Conservation (phyloP, 2,797 vertebrate species). For the Sparus aurata region DNA sequence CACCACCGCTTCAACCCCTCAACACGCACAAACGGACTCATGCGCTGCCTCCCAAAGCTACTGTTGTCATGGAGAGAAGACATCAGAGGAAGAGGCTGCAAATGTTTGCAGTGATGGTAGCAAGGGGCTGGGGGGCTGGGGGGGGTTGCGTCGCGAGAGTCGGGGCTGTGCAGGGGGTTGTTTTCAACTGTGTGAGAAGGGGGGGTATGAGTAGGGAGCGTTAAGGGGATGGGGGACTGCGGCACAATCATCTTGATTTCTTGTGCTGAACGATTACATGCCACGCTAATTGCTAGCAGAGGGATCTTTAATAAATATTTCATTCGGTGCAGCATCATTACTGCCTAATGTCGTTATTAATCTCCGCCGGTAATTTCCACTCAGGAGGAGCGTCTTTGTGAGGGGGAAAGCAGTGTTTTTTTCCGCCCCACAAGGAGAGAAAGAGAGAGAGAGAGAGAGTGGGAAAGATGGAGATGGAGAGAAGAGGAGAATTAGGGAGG, state of each 20-base stretch:
- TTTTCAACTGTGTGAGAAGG: conserved; percentile 49
- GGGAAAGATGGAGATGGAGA: conserved; percentile 29
- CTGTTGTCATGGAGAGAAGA: conserved; percentile 81
- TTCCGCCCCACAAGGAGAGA: conserved; percentile 53
- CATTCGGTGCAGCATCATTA: conserved; percentile 88
- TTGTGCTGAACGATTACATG: conserved; percentile 87
- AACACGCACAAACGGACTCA: conserved; percentile 39
- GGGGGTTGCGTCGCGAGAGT: conserved; percentile 22
- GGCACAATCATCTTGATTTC: conserved; percentile 87
- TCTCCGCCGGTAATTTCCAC: conserved; percentile 88
- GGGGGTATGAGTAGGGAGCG: conserved; percentile 57
- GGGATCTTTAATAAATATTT: conserved; percentile 93
- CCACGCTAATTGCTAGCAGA: conserved; percentile 90
- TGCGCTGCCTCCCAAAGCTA: conserved; percentile 67
- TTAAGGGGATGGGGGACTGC: conserved; percentile 75
- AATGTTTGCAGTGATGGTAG: conserved; percentile 68
- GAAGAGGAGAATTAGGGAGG: conserved; percentile 45
- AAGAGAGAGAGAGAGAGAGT: conserved; percentile 51
- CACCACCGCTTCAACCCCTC: conserved; percentile 53
- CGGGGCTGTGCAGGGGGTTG: conserved; percentile 52
- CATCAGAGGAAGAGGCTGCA: conserved; percentile 67
- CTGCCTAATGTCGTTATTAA: conserved; percentile 89
- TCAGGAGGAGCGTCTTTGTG: conserved; percentile 82
- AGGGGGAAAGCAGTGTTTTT: conserved; percentile 68
- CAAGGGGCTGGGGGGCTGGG: conserved; percentile 14